phyloP scores from a whole-genome alignment of 2,888 invertebrate species.

The Bibio marci region DNA sequence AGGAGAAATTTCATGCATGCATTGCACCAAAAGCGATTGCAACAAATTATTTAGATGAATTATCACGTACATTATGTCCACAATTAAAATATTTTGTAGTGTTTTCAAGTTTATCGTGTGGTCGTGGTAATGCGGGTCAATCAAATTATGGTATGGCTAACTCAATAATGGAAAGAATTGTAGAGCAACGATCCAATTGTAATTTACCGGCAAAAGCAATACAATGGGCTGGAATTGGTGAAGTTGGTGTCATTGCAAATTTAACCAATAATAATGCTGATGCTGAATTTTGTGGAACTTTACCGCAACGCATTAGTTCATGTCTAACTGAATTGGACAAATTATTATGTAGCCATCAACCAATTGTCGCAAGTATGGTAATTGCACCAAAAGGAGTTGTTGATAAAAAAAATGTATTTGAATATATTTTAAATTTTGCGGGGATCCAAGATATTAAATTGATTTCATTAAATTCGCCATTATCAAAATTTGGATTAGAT shows the following conservation, averaged over 20 bases:
- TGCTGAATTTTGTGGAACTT: conserved; percentile 57
- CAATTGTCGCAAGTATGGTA: conserved; percentile 68
- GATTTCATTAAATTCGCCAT: conserved; percentile 47
- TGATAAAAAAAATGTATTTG: conserved; percentile 47
- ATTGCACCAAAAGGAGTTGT: conserved; percentile 64
- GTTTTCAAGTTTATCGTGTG: conserved; percentile 83
- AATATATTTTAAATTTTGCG: conserved; percentile 46
- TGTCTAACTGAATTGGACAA: conserved; percentile 57
- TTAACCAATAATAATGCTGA: conserved; percentile 51
- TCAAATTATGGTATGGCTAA: conserved; percentile 83
- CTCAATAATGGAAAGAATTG: conserved; percentile 76
- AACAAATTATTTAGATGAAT: conserved; percentile 56
- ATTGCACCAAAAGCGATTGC: conserved; percentile 63
- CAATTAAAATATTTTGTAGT: conserved; percentile 59
- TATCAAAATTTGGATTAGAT: conserved; percentile 91
- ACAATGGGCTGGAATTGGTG: conserved; percentile 88
- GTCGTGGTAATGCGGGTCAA: conserved; percentile 82
- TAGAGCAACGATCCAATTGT: conserved; percentile 48
- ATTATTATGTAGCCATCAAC: conserved; percentile 49
- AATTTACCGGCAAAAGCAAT: conserved; percentile 68
- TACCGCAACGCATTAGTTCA: conserved; percentile 70
- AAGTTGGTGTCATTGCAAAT: conserved; percentile 67
- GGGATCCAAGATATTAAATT: conserved; percentile 50
- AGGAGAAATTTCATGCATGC: conserved; percentile 47
- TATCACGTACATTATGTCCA: conserved; percentile 40